phyloP scores from a whole-genome alignment of 2,113 vertebrate genomes.

The Xiphorhynchus elegans region DNA sequence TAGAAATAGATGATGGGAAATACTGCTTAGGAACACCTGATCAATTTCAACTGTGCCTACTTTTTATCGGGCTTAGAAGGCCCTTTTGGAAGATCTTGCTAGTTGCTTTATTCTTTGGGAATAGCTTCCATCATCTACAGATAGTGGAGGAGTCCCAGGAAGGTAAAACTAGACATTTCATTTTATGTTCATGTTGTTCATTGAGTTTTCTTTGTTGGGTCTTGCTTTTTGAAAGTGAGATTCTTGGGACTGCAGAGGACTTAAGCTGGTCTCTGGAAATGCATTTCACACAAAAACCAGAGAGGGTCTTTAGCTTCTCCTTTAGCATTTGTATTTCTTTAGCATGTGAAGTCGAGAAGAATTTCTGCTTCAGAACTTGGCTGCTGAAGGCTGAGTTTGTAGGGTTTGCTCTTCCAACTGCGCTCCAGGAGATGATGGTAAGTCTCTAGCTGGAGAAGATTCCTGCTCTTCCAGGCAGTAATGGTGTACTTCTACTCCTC shows the following conservation, averaged over 20 bases:
- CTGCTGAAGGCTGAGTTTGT: neutral
- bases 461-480: neutral
- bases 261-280: neutral
- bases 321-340: neutral
- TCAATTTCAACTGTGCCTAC: neutral
- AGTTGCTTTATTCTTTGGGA: neutral
- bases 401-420: neutral
- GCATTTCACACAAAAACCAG: neutral
- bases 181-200: neutral
- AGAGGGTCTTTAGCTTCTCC: neutral
- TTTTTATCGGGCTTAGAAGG: neutral
- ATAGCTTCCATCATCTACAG: neutral
- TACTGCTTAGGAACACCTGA: accelerated
- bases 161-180: neutral
- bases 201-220: neutral
- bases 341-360: neutral
- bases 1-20: no score
- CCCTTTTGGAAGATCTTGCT: neutral
- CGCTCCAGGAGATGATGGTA: neutral
- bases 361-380: neutral
- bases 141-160: neutral
- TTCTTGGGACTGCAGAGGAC: neutral
- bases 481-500: neutral
- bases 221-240: neutral
- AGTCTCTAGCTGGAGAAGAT: neutral